Evolutionary conservation across 2,888 invertebrate genomes (phyloP), one percentile per base, ranked within the genome.

Genomic region (Sminthurinus aureus): DNA sequence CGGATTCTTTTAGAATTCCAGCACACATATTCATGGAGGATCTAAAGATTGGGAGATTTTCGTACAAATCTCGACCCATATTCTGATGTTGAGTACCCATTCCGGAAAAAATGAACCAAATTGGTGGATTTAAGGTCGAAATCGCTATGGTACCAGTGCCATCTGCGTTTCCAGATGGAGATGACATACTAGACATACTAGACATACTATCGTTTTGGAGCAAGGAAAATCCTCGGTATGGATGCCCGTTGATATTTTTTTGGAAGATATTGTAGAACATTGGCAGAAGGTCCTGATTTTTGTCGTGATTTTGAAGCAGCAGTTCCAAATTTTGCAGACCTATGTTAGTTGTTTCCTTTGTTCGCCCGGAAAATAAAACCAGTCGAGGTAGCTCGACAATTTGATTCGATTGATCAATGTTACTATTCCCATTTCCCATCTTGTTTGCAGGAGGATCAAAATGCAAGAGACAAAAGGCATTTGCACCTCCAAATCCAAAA

Each of bases 1-100:
- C 95, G 90, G 94, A 94, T 38, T 95, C 93, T 87, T 93, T 93
- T 58, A 99, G 92, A 18, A 94, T 94, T 79, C 94, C 94, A 8
- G 95, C 94, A 87, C 95, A 94, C 84, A 93, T 93, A 86, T 93
- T 91, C 87, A 99, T 93, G 84, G 96, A 95, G 15, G 20, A 12
- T 85, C 93, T 89, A 89, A 93, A 92, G n/a, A 90, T 88, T n/a
- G 91, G 91, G 18, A 92, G 88, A 58, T 89, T 85, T 91, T 93
- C 91, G 89, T n/a, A n/a, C n/a, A 93, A 90, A 51, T 91, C 90
- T n/a, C 51, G 26, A 0, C 92, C 92, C 92, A 93, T 93, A 69
- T 92, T 92, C 77, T 91, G 89, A 92, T 92, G 93, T 89, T 93
- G 93, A 2, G 91, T 91, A 11, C 93, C 93, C 93, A 93, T 93